Evolutionary conservation across 1,140 invertebrate species (phyloP), one percentile per base, ranked within the genome.

Genomic region (Camponotus pennsylvanicus): DNA sequence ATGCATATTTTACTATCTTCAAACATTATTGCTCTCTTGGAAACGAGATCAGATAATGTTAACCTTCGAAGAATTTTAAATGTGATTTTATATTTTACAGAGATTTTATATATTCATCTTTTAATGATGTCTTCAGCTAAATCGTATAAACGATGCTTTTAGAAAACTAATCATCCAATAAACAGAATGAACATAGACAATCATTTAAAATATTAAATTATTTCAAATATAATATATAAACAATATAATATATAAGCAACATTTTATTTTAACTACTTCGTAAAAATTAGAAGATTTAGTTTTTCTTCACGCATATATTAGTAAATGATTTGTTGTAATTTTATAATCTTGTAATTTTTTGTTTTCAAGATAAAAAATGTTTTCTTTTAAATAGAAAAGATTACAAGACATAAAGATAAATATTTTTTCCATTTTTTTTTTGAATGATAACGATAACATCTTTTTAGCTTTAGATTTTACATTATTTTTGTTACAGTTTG

Each of bases 21-120:
- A 57, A 75, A 83, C 40, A 83, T n/a, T 73, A 75, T 57, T 57
- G n/a, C 27, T 0, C 27, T 1, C 27, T 27, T 13, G n/a, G 27
- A 18, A 32, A 32, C 27, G 59, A 83, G 79, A 83, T 83, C 79
- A 32, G 79, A 83, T 75, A 49, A 70, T 83, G 75, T 83, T 75
- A 63, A 82, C 55, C 79, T 73, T 73, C 45, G 55, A 82, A 49
- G 79, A 83, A 57, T 18, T 75, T 75, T 49, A 75, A 32, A 83
- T 75, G 37, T 73, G 40, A 83, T 63, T 83, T 83, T 45, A 75
- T 83, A 73, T 71, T 34, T 63, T 73, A 82, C n/a, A 40, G 37
- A 37, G 15, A 71, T 83, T 73, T 83, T 75, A 73, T 40, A 45
- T 37, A 49, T 75, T 45, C 2, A 75, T 27, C 37, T 73, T 49